Percentiles rank a stretch among this genome's conserved stretches.
These are phyloP conservation scores for Hycleus cichorii DNA, from an alignment of 1,140 invertebrate genomes.

Conservation along the genomic window DNA sequence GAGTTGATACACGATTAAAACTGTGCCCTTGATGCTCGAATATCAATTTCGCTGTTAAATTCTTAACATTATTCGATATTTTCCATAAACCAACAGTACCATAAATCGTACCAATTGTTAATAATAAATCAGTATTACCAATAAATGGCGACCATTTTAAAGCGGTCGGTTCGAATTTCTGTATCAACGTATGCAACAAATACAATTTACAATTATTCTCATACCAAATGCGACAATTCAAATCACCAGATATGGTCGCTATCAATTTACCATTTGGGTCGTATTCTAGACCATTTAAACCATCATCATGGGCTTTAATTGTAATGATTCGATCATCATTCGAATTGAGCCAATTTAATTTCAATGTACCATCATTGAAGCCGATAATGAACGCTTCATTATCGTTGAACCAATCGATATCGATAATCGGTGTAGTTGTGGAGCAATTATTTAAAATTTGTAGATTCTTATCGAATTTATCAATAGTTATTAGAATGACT, in stretches of 20 bases:
- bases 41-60: conserved; percentile 33
- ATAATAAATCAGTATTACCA: conserved; percentile 38
- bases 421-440: conserved; percentile 44
- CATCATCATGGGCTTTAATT: conserved; percentile 46
- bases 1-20: conserved; percentile 45
- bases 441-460: conserved; percentile 44
- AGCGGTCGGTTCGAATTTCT: conserved; percentile 40
- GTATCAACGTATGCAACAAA: conserved; percentile 38
- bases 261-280: conserved; percentile 47
- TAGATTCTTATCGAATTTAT: conserved; percentile 29
- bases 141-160: conserved; percentile 46
- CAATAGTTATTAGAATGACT: conserved; percentile 36
- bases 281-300: conserved; percentile 43
- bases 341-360: conserved; percentile 40
- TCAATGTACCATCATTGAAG: conserved; percentile 51
- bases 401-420: conserved; percentile 51
- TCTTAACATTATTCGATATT: conserved; percentile 32
- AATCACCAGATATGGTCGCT: conserved; percentile 44
- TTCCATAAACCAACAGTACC: conserved; percentile 50
- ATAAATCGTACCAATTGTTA: conserved; percentile 46
- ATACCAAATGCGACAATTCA: conserved; percentile 46
- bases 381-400: conserved; percentile 49
- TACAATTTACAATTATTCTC: conserved; percentile 38
- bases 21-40: conserved; percentile 49
- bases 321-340: conserved; percentile 39